Conservation (phyloP, 2,113 vertebrate species). For the Bos taurus region DNA sequence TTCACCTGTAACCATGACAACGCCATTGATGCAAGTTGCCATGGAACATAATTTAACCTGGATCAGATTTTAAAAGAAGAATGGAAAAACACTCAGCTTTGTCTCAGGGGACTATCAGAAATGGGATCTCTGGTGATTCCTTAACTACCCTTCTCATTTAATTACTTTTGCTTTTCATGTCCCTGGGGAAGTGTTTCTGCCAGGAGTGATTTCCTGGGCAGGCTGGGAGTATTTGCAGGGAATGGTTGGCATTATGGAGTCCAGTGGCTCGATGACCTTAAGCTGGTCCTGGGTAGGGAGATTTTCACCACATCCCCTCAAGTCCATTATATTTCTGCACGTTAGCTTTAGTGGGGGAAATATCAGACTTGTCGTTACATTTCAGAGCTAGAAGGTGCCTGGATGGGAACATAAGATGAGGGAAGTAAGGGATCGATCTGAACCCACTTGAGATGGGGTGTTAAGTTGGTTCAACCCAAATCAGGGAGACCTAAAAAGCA, state of each 20-base stretch:
- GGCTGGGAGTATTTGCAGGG: background rate
- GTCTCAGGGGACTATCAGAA: constrained; percentile 14
- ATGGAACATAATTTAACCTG: constrained; percentile 60
- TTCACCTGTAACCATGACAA: constrained; percentile 81
- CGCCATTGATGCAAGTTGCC: constrained; percentile 62
- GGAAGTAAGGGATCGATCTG: no score
- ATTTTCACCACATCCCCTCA: background rate
- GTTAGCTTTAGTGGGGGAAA: background rate
- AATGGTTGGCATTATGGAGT: background rate
- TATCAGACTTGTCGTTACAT: background rate
- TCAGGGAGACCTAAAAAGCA: background rate
- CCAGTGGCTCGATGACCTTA: background rate
- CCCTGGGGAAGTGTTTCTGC: constrained; percentile 52
- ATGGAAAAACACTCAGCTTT: background rate
- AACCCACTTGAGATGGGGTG: background rate
- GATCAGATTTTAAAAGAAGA: constrained; percentile 13
- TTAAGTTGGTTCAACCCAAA: background rate
- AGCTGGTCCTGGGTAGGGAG: background rate
- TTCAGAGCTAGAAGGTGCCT: background rate
- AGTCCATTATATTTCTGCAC: background rate
- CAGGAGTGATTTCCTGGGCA: background rate
- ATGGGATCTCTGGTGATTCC: constrained; percentile 48
- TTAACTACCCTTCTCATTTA: constrained; percentile 72
- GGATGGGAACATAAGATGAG: background rate
- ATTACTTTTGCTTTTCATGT: constrained; percentile 76